Conservation (phyloP, 2,113 vertebrate genomes). For the Leptobrachium leishanense region DNA sequence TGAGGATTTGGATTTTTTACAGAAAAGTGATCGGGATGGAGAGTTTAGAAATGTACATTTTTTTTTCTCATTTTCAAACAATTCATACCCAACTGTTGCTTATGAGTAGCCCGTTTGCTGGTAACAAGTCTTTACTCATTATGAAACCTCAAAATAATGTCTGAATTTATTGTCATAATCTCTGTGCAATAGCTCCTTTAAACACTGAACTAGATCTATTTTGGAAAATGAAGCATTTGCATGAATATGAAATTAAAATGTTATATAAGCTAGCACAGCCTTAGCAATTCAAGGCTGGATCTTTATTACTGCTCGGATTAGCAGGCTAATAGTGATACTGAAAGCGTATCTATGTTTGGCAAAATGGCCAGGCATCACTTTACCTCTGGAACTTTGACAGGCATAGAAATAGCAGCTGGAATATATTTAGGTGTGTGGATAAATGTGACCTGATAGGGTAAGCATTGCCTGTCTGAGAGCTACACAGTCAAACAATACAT, state of each 20-base stretch:
- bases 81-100: too few species aligned
- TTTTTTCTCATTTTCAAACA: too few species aligned
- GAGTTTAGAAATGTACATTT: too few species aligned
- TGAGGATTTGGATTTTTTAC: too few species aligned
- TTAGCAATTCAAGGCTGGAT: background rate
- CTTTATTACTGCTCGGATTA: background rate
- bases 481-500: too few species aligned
- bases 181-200: background rate
- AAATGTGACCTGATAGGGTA: background rate
- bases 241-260: background rate
- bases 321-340: background rate
- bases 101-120: too few species aligned
- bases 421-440: background rate
- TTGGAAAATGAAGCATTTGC: background rate
- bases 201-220: background rate
- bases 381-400: background rate
- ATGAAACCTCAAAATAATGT: too few species aligned
- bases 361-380: conserved; percentile 1
- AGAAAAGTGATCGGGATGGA: too few species aligned
- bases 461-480: background rate
- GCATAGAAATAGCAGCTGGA: background rate
- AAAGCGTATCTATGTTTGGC: background rate
- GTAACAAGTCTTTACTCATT: too few species aligned
- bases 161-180: too few species aligned
- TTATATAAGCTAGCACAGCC: background rate